These are phyloP conservation scores for Coptodon rendalli DNA, from an alignment of 2,113 vertebrate genomes.

Conservation along the genomic window DNA sequence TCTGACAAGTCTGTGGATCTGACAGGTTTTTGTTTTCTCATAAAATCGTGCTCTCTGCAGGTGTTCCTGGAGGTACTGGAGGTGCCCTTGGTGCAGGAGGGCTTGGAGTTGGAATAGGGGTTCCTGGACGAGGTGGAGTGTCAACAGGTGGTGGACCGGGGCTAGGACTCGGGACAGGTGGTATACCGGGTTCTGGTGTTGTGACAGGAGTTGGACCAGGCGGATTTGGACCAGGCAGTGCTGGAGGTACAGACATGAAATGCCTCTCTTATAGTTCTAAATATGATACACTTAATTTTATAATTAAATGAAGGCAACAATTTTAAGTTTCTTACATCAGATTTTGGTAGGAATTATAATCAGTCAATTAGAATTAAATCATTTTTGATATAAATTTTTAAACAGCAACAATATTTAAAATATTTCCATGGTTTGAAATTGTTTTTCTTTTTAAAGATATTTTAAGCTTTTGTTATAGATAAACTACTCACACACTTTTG, in stretches of 20 bases:
- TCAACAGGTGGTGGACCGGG: constrained; percentile 43
- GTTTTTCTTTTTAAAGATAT: neutral
- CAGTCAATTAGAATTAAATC: neutral
- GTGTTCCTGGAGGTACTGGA: constrained; percentile 38
- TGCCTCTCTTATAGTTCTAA: neutral
- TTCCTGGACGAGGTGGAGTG: constrained; percentile 41
- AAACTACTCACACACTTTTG: neutral
- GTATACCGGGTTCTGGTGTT: constrained; percentile 32
- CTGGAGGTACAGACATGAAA: constrained; percentile 13
- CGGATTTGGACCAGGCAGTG: constrained; percentile 4
- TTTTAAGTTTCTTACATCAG: neutral
- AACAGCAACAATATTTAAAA: neutral
- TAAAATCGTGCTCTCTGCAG: neutral
- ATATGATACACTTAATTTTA: neutral
- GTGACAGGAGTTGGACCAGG: constrained; percentile 42
- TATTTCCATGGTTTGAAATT: neutral
- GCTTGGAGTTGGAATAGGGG: constrained; percentile 21
- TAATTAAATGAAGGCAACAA: neutral
- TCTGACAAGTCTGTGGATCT: neutral
- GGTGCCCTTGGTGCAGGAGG: constrained; percentile 34
- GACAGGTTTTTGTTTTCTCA: neutral
- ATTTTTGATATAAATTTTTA: neutral
- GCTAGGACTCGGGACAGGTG: constrained; percentile 8
- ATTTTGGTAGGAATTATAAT: neutral
- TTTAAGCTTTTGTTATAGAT: neutral